A percentile compares a stretch with the other conserved stretches of the same genome.
Conservation (phyloP, 2,888 invertebrate genomes). For the Aphodius granarius region DNA sequence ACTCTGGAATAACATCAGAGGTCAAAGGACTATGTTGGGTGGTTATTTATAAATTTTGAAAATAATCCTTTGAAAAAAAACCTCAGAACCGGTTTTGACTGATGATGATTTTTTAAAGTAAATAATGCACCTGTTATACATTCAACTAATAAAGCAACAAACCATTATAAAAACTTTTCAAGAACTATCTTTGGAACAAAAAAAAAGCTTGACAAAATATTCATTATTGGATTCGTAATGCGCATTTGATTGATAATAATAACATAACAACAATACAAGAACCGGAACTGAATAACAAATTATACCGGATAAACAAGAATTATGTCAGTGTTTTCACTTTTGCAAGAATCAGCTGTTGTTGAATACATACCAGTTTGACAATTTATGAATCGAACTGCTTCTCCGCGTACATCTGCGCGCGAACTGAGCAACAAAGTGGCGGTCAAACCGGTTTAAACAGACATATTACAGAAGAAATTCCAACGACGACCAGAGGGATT, state of each 20-base stretch:
- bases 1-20: not conserved
- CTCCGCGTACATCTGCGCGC: not conserved
- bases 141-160: too few relatives aligned
- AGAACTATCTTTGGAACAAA: too few relatives aligned
- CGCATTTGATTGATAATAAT: not conserved
- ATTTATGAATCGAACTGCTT: not conserved
- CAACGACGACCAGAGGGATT: too few relatives aligned
- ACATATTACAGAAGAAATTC: too few relatives aligned
- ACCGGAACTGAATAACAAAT: not conserved
- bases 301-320: not conserved
- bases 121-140: too few relatives aligned
- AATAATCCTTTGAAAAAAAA: not conserved
- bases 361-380: not conserved
- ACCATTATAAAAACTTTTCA: too few relatives aligned
- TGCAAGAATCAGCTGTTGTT: not conserved
- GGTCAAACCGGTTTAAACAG: too few relatives aligned
- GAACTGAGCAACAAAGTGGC: not conserved
- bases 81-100: too few relatives aligned
- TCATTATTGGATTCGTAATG: not conserved
- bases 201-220: not conserved
- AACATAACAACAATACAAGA: not conserved
- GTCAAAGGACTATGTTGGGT: not conserved
- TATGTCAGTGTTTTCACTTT: not conserved
- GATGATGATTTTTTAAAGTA: too few relatives aligned
- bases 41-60: not conserved